phyloP scores from a whole-genome alignment of 2,113 vertebrate species.

The Leucoraja erinaceus region DNA sequence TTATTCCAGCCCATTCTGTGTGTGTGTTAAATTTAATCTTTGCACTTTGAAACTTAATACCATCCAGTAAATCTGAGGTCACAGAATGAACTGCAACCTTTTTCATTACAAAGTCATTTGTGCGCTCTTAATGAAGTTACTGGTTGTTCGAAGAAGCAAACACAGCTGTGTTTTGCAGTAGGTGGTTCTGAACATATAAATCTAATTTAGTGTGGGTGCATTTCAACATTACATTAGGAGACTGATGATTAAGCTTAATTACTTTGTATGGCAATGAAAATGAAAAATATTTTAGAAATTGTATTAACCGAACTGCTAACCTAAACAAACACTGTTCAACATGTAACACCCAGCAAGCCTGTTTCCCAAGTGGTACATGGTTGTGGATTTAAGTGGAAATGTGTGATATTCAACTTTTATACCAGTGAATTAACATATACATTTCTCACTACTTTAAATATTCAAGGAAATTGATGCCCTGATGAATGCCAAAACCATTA shows the following conservation, averaged over 20 bases:
- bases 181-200: background rate
- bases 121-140: background rate
- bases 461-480: background rate
- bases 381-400: background rate
- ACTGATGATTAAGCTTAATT: background rate
- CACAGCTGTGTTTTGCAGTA: conserved; percentile 20
- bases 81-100: conserved; percentile 28
- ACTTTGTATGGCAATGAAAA: background rate
- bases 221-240: background rate
- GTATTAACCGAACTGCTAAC: background rate
- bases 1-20: background rate
- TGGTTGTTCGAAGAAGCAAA: background rate
- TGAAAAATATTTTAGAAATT: background rate
- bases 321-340: background rate
- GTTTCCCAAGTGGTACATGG: background rate
- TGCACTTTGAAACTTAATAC: background rate
- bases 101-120: conserved; percentile 13
- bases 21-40: background rate
- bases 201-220: background rate
- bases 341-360: background rate
- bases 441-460: background rate
- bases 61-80: background rate
- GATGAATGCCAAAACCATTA: background rate
- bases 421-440: background rate
- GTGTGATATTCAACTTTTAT: background rate